Evolutionary conservation across 2,888 invertebrate genomes (phyloP), one percentile per base, ranked within the genome.

Genomic region (Pelosia muscerda): DNA sequence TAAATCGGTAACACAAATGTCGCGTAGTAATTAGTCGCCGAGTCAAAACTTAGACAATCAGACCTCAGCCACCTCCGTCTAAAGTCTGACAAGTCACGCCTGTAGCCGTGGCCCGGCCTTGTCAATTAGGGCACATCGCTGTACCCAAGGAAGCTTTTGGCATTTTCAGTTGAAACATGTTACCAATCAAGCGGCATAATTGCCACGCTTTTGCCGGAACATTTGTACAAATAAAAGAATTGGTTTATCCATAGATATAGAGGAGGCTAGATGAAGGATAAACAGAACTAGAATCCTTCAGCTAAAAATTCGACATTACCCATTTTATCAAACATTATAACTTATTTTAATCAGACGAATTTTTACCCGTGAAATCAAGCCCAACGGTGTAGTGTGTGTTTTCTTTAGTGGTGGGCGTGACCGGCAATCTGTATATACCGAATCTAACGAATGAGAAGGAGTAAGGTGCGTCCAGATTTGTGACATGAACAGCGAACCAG

Each of bases 121-220:
- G 65, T 65, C 68, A 67, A 67, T 67, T 67, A 67, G 53, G n/a
- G 19, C 22, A 38, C 11, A 38, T 42, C 22, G 54, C n/a, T 59
- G 59, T 6, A 31, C 60, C 38, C 55, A 42, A 31, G 57, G 49
- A 62, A 34, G 60, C 54, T 34, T 60, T 23, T 49, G 38, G 38
- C 19, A 25, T 61, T 62, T 62, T 57, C 15, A 22, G 57, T 26
- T 28, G 59, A 63, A 67, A 58, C 65, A 69, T 65, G 56, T 55
- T 71, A 68, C 70, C 76, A 77, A 79, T 79, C 69, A 76, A 58
- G 57, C 65, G 49, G 59, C 42, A 70, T 79, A 76, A 79, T 77
- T 76, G 77, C 65, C 66, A 55, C 57, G 28, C 28, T 22, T 34
- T 55, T 25, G 22, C 23, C 53, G 8, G n/a, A 55, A 22, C 13